phyloP scores from a whole-genome alignment of 2,113 vertebrate genomes.

The Crotalus horridus region DNA sequence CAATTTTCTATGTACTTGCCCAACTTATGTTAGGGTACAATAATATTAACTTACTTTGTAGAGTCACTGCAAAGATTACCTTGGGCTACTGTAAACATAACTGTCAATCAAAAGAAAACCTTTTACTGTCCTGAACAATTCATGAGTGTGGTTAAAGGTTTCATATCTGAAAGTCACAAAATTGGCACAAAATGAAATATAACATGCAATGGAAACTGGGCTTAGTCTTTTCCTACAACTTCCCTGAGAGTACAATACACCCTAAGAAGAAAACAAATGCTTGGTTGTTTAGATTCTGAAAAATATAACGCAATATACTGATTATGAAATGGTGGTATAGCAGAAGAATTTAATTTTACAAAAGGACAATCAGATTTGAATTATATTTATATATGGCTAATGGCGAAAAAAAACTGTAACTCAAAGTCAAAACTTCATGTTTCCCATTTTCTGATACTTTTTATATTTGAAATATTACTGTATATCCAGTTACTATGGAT shows the following conservation, averaged over 20 bases:
- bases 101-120: not conserved
- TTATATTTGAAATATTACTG: not conserved
- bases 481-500: not conserved
- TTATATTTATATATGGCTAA: not conserved
- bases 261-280: not conserved
- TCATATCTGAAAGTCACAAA: not conserved
- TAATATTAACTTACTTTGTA: not conserved
- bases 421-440: not conserved
- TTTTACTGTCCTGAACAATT: not conserved
- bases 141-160: not conserved
- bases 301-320: not conserved
- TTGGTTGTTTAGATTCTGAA: not conserved
- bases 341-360: not conserved
- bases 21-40: not conserved
- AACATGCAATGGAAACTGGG: not conserved
- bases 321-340: not conserved
- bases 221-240: not conserved
- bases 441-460: not conserved
- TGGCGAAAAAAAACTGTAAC: not conserved
- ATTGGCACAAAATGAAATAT: not conserved
- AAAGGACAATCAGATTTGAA: not conserved
- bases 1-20: not conserved
- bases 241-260: not conserved
- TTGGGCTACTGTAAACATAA: too few species aligned
- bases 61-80: not conserved